Conservation (phyloP, 2,113 vertebrate genomes). For the Willisornis vidua region DNA sequence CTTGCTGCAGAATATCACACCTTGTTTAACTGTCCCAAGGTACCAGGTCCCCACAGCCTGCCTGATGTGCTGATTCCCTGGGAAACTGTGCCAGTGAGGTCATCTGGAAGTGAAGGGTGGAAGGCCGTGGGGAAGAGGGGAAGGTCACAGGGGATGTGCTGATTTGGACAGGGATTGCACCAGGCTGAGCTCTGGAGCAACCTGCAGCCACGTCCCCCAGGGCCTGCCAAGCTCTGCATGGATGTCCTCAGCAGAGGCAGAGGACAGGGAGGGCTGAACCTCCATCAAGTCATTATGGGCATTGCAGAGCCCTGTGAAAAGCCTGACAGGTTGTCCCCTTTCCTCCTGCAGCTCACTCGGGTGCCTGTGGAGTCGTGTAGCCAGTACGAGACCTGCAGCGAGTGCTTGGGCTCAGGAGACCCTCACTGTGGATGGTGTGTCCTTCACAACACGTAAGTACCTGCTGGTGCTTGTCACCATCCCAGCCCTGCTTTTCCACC, state of each 20-base stretch:
- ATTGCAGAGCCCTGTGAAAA: background rate
- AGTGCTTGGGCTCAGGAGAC: conserved; percentile 93
- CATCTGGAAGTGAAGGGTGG: background rate
- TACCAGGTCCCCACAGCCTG: background rate
- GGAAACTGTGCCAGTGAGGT: background rate
- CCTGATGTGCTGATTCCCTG: background rate
- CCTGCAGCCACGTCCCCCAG: background rate
- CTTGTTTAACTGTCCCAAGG: no score
- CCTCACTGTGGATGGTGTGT: conserved; percentile 99
- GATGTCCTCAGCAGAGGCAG: background rate
- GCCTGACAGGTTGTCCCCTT: conserved; percentile 36
- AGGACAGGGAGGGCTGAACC: background rate
- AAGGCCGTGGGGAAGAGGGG: background rate
- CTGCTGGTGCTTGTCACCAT: fast-evolving
- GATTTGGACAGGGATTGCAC: background rate
- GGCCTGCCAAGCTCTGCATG: fast-evolving
- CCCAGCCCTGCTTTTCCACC: background rate
- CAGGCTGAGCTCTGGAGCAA: background rate
- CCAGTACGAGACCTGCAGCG: conserved; percentile 88
- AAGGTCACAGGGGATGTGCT: background rate
- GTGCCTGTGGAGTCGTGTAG: conserved; percentile 93
- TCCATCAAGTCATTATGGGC: fast-evolving
- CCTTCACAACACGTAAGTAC: conserved; percentile 94
- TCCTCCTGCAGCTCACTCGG: conserved; percentile 83
- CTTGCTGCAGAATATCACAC: background rate